Evolutionary conservation across 2,797 vertebrate genomes (phyloP).

Genomic region (Pygocentrus nattereri): DNA sequence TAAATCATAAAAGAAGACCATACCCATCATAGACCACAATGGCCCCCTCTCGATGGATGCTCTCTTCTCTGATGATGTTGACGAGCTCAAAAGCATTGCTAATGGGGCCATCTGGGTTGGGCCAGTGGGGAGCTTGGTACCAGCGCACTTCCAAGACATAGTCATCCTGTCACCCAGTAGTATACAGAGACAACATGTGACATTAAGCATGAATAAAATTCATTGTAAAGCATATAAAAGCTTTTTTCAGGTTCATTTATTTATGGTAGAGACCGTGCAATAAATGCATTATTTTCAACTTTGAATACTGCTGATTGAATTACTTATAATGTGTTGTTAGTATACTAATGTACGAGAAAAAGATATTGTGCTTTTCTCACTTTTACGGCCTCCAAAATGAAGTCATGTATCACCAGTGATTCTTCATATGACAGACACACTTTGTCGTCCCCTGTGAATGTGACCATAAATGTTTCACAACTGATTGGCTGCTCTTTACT

Average conservation of each 20-base stretch:
- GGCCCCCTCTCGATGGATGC: slow-evolving; percentile 82
- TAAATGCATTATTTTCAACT: background rate
- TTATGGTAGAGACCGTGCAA: no score
- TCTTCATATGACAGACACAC: slow-evolving; percentile 89
- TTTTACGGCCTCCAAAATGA: slow-evolving; percentile 89
- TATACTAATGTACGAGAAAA: background rate
- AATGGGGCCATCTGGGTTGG: slow-evolving; percentile 95
- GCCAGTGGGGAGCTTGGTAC: slow-evolving; percentile 92
- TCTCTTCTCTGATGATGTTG: slow-evolving; percentile 87
- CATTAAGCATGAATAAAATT: no score
- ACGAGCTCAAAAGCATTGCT: slow-evolving; percentile 95
- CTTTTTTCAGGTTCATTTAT: background rate
- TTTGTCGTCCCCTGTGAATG: slow-evolving; percentile 85
- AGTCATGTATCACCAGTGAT: slow-evolving; percentile 89
- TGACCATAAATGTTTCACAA: slow-evolving; percentile 91
- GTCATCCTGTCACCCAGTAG: slow-evolving; percentile 79
- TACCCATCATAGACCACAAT: slow-evolving; percentile 93
- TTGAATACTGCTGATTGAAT: background rate
- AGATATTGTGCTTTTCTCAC: slow-evolving; percentile 68
- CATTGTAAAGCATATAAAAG: background rate
- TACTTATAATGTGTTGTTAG: background rate
- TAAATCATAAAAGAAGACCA: slow-evolving; percentile 59
- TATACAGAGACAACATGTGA: no score
- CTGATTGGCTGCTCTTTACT: slow-evolving; percentile 90
- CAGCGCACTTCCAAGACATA: slow-evolving; percentile 89